Base-by-base conservation (phyloP, 2,797 vertebrate species). In the Craterocephalus amniculus region DNA sequence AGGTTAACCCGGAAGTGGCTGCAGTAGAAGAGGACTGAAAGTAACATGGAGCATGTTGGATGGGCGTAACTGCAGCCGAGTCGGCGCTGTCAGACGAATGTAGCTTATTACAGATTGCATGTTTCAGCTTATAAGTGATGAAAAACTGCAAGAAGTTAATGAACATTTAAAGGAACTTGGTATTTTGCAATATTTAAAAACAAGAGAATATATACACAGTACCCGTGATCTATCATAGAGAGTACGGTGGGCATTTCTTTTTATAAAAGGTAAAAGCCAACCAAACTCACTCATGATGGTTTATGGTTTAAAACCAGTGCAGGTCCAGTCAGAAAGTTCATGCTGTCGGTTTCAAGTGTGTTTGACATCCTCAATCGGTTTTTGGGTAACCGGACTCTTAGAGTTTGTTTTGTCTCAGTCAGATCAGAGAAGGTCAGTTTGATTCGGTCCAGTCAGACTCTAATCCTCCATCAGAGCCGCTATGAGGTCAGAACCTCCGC, bases 401-500 rank as follows among this genome's bases (percentile, higher is more conserved):
- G 49, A 22, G 13, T 24, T 13, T 27, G 26, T 26, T 59, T 16
- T 27, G 49, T n/a, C 56, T 56, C 18, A 34, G 7, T 32, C 55
- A 4, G 64, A 48, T 63, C 51, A 52, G 34, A 68, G 12, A 1
- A n/a, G n/a, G 6, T 22, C 3, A 0, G 26, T 59, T 52, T 2
- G 7, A n/a, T 55, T 66, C 24, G 5, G 51, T 74, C 9, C 20
- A 7, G 4, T 57, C 13, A 16, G 8, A 57, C 11, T 2, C 52
- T 11, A 4, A 2, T 18, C 16, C 52, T 48, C n/a, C 2, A 49
- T 38, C 10, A 54, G 48, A 52, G 18, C 35, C 18, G 66, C 78
- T 83, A 82, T 6, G 36, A 87, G 34, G 58, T 55, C 40, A 76
- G 69, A 24, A 70, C 54, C 26, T 72, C 70, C 3, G 68, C 57